Evolutionary conservation across 2,113 vertebrate genomes (phyloP), one percentile per base, ranked within the genome.

Genomic region (Chunga burmeisteri): DNA sequence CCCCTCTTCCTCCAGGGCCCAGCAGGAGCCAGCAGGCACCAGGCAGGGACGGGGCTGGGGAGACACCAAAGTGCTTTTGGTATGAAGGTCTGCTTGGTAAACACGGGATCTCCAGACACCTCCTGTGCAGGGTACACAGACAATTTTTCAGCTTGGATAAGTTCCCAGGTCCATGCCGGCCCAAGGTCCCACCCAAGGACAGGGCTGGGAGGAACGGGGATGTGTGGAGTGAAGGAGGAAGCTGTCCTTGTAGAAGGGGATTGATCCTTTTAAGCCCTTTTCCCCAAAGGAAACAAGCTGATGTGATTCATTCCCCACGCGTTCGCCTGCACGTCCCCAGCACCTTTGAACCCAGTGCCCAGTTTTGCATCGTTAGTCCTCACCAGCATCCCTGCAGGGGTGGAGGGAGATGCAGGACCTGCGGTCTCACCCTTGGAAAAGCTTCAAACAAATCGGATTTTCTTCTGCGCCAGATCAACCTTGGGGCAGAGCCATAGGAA

Each of bases 331-430:
- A 30, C 0, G 0, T 27, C 32, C 26, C 53, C 71, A 47, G 44
- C 44, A 29, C 61, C 56, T 82, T 34, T 61, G 81, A 90, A 63
- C 10, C 19, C 7, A 9, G 73, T n/a, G 73, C 73, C 87, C 81
- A 38, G 65, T 81, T 95, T 87, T 8, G 1, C 25, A 42, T 40
- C 0, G 0, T 86, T 30, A 78, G 46, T 67, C 59, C 61, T 90
- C 72, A 47, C n/a, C 77, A 53, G 53, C 46, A 36, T 30, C 77
- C 77, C 38, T 3, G 2, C 0, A 5, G 71, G 71, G 46, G 25
- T 0, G 0, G 27, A 6, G 23, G 53, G 46, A 81, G 49, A 58
- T 2, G 2, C 11, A 0, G 0, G 67, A 52, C 46, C 50, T 62
- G 55, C 0, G 0, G 30, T 16, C 36, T 93, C 4, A 0, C 12